Conservation (phyloP, 2,113 vertebrate genomes). For the Ivindomyrus marchei region DNA sequence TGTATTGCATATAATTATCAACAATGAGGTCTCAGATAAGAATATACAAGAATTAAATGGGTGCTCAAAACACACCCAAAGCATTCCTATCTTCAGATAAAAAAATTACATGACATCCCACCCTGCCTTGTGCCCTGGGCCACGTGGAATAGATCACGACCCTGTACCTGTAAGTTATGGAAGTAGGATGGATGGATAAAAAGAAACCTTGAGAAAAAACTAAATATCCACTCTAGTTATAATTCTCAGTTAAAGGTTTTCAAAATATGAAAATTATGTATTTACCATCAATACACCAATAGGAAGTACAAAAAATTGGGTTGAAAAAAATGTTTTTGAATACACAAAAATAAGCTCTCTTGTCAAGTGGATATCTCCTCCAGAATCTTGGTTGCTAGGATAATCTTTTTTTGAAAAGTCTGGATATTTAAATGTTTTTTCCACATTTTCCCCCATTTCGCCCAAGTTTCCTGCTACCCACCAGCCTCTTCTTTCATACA, state of each 20-base stretch:
- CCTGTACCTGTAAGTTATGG: background rate
- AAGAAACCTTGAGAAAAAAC: background rate
- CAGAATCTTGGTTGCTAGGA: background rate
- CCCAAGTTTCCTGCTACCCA: background rate
- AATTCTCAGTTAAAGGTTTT: background rate
- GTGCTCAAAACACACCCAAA: background rate
- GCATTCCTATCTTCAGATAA: background rate
- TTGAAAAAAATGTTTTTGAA: background rate
- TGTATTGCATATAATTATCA: background rate
- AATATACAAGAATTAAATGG: background rate
- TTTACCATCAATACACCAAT: background rate
- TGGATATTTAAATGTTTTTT: background rate
- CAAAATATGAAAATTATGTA: background rate
- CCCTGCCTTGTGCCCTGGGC: background rate
- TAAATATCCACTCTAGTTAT: background rate
- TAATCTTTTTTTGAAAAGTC: background rate
- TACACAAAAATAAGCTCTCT: background rate
- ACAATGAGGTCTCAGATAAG: background rate
- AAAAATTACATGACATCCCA: background rate
- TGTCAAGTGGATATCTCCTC: background rate
- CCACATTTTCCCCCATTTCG: background rate
- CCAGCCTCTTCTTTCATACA: background rate
- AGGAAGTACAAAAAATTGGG: background rate
- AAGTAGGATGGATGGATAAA: background rate
- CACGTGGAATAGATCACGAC: background rate